Evolutionary conservation across 2,113 vertebrate species (phyloP).

Genomic region (Scomber colias): DNA sequence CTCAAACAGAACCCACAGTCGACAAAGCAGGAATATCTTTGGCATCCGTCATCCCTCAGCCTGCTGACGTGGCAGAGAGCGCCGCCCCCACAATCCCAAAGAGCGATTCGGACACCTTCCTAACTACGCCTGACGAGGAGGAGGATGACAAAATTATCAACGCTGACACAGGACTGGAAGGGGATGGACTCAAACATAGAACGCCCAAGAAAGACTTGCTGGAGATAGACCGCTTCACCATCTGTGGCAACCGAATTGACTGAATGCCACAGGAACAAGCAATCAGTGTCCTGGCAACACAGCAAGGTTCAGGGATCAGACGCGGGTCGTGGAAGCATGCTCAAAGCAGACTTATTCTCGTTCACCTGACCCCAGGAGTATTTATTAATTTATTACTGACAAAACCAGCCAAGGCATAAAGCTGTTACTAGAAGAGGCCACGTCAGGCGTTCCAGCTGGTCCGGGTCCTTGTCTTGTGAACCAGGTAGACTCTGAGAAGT

Average conservation of each 20-base stretch:
- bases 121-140: constrained; percentile 96
- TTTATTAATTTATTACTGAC: constrained; percentile 85
- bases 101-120: constrained; percentile 93
- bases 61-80: constrained; percentile 82
- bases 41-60: constrained; percentile 85
- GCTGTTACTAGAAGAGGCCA: constrained; percentile 61
- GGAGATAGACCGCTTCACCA: constrained; percentile 99
- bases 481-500: constrained; percentile 24
- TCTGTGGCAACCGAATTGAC: constrained; percentile 98
- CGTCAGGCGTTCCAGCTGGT: constrained; percentile 46
- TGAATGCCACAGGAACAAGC: constrained; percentile 74
- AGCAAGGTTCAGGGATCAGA: constrained; percentile 69
- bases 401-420: constrained; percentile 70
- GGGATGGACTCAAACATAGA: constrained; percentile 88
- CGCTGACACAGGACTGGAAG: constrained; percentile 79
- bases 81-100: constrained; percentile 86
- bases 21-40: constrained; percentile 82
- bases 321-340: constrained; percentile 52
- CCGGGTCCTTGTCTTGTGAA: constrained; percentile 18
- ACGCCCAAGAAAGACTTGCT: constrained; percentile 95
- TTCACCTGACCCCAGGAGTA: constrained; percentile 69
- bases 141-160: constrained; percentile 88
- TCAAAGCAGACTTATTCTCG: constrained; percentile 54
- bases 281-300: constrained; percentile 42
- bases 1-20: constrained; percentile 78